Conservation (phyloP, 2,113 vertebrate genomes). For the Tympanuchus pallidicinctus region DNA sequence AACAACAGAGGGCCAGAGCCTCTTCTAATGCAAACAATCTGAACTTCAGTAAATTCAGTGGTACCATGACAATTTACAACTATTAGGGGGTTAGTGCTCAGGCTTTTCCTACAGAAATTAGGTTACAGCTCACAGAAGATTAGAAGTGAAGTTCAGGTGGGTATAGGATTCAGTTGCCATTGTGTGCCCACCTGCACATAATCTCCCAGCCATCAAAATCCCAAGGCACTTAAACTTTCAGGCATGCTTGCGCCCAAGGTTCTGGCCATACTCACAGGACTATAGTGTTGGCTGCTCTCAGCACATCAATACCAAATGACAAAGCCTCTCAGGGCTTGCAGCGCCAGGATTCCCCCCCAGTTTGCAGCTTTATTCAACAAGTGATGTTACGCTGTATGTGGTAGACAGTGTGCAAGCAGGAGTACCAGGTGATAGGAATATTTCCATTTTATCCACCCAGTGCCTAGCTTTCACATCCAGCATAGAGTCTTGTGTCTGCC, state of each 20-base stretch:
- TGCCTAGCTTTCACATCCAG: not conserved
- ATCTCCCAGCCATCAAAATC: not conserved
- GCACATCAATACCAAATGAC: not conserved
- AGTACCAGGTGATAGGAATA: not conserved
- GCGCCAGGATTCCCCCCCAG: not conserved
- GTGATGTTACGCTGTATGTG: rapidly evolving
- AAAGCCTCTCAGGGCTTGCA: not conserved
- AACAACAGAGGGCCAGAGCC: not conserved
- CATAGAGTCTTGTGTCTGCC: not conserved
- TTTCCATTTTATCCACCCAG: not conserved
- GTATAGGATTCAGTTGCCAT: not conserved
- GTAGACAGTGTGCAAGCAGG: not conserved
- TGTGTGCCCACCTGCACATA: not conserved
- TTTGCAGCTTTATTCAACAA: not conserved
- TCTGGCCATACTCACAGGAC: not conserved
- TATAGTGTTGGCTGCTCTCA: rapidly evolving
- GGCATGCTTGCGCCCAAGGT: not conserved
- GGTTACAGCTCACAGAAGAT: not conserved
- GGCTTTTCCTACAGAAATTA: not conserved
- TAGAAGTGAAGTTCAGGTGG: not conserved
- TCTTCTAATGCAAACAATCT: not conserved
- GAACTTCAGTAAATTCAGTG: not conserved
- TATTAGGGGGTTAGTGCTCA: not conserved
- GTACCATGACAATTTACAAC: not conserved
- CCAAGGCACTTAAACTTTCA: not conserved